Evolutionary conservation across 2,113 vertebrate genomes (phyloP).

Genomic region (Paratilapia polleni): DNA sequence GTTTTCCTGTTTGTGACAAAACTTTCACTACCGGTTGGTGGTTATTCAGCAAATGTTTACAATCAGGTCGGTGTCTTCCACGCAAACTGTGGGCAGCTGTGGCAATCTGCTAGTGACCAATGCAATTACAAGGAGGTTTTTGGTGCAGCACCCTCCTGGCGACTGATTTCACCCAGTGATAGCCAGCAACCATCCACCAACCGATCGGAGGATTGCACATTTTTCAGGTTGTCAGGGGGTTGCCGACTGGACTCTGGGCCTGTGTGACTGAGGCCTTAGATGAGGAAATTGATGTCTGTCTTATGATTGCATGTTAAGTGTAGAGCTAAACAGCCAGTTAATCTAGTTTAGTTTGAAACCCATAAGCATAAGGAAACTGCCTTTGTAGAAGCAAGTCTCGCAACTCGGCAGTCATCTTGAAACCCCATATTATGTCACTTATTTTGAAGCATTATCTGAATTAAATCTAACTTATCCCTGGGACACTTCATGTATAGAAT

Average conservation of each 20-base stretch:
- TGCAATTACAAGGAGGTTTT: background rate
- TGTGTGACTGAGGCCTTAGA: background rate
- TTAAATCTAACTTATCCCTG: background rate
- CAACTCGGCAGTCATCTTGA: background rate
- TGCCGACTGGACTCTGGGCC: background rate
- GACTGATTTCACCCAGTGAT: no score
- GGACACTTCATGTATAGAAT: background rate
- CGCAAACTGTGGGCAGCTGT: rapidly evolving
- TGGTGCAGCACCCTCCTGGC: background rate
- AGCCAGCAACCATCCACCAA: background rate
- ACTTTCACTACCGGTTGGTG: background rate
- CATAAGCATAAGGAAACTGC: no score
- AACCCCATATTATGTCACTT: background rate
- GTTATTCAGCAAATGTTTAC: background rate
- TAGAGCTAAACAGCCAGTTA: background rate
- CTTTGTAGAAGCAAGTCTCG: background rate
- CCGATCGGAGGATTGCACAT: background rate
- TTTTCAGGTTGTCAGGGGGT: no score
- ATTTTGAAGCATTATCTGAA: background rate
- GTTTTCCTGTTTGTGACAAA: background rate
- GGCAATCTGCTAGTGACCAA: background rate
- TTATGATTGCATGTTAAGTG: background rate
- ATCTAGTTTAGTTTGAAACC: background rate
- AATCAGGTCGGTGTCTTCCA: background rate
- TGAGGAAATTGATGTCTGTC: background rate